These are phyloP conservation scores for Enteromius trimaculatus DNA, from an alignment of 2,797 vertebrate genomes.

Conservation along the genomic window DNA sequence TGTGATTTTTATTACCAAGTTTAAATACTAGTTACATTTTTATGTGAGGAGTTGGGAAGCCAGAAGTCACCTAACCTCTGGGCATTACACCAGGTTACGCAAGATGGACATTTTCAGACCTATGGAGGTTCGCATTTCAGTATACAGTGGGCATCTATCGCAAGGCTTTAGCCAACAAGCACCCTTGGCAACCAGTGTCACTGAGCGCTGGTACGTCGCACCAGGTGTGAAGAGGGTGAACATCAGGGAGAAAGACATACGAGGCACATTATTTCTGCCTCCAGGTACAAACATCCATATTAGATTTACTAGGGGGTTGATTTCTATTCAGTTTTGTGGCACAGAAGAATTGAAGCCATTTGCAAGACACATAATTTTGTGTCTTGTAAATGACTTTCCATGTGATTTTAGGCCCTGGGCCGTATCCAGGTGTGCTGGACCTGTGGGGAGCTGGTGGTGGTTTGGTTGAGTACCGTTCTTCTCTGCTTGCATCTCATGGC, in stretches of 20 bases:
- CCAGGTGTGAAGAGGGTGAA: slow-evolving; percentile 57
- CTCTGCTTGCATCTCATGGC: slow-evolving; percentile 64
- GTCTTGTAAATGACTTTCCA: not conserved
- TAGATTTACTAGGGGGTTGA: not conserved
- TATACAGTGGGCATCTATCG: slow-evolving; percentile 52
- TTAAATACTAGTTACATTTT: not conserved
- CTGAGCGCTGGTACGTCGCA: slow-evolving; percentile 61
- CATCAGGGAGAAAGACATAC: slow-evolving; percentile 38
- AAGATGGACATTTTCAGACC: slow-evolving; percentile 56
- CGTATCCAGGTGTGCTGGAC: not conserved
- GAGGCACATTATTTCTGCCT: slow-evolving; percentile 53
- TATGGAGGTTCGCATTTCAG: slow-evolving; percentile 55
- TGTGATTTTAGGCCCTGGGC: not conserved
- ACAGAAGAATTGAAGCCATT: not conserved
- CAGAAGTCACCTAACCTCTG: not conserved
- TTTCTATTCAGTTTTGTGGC: not conserved
- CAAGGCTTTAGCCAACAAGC: slow-evolving; percentile 50
- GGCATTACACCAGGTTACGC: slow-evolving; percentile 45
- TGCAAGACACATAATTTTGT: too few relatives aligned
- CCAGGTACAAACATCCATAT: slow-evolving; percentile 55
- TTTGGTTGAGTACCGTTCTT: slow-evolving; percentile 10
- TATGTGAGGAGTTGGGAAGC: not conserved
- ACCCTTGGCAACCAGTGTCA: slow-evolving; percentile 41
- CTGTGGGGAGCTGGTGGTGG: slow-evolving; percentile 48
- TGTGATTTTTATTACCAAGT: not conserved